Base-by-base conservation (phyloP, 2,113 vertebrate genomes). In the Otis tarda region DNA sequence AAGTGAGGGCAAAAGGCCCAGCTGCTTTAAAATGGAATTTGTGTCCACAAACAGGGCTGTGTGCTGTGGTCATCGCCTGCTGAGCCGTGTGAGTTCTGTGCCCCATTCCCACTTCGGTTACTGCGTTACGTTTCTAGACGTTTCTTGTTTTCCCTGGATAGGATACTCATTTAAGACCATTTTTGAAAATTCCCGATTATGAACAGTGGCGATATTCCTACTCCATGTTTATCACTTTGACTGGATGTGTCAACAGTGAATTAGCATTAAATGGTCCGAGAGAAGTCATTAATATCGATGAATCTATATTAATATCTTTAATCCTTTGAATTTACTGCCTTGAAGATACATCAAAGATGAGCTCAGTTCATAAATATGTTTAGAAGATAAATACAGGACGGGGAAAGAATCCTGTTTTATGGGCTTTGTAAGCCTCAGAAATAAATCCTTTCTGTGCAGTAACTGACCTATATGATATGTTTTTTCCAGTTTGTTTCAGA, bases 401-500 rank as follows among this genome's bases (percentile, higher is more conserved):
- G 30, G 37, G 33, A 70, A 74, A 91, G 20, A 64, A 89, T 93
- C 53, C 33, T n/a, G 27, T 33, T 77, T 94, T 49, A 77, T 47
- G 37, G 31, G 61, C 21, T 94, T 89, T 82, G 25, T 78, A 64
- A 94, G 91, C 39, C 60, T 65, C 59, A 69, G 63, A 71, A 64
- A 74, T 28, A 88, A 90, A 86, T 81, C 57, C 28, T 80, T 70
- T 57, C 24, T 65, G 61, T 84, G 76, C 87, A 82, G 70, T 96
- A 94, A 97, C 47, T 97, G 97, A 97, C 96, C 91, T 93, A 71
- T 93, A 89, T 93, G 70, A n/a, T 94, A 16, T 68, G 83, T 81
- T 98, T 95, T 97, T 95, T 12, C 87, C 98, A 99, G 99, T 98
- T 99, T 97, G 97, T 99, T 97, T 98, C 97, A 96, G 99, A 99